A percentile compares a stretch with the other conserved stretches of the same genome.
Conservation (phyloP, 2,113 vertebrate genomes). For the Rhinogobius similis region DNA sequence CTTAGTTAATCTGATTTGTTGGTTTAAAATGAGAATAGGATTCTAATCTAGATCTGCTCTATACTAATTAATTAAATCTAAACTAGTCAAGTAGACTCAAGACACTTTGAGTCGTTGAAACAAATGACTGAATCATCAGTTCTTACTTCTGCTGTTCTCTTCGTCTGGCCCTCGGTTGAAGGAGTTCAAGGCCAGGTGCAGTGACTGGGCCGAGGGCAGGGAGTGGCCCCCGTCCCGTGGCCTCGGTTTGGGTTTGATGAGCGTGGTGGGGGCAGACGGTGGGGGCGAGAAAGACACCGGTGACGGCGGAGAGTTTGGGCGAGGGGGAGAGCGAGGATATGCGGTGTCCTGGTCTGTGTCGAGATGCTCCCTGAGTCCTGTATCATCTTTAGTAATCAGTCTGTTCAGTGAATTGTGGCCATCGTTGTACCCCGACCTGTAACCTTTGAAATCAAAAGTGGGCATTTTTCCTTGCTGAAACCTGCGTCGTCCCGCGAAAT, state of each 20-base stretch:
- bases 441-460: conserved; percentile 78
- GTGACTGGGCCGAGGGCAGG: conserved; percentile 74
- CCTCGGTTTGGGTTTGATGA: conserved; percentile 75
- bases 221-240: conserved; percentile 75
- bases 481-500: conserved; percentile 70
- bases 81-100: no score
- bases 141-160: conserved; percentile 77
- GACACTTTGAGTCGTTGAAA: not conserved
- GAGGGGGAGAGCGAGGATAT: conserved; percentile 65
- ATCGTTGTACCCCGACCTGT: conserved; percentile 61
- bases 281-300: conserved; percentile 76
- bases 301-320: conserved; percentile 64
- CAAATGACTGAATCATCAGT: not conserved
- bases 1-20: no score
- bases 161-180: conserved; percentile 79
- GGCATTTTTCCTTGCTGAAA: conserved; percentile 82
- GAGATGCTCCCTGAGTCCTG: conserved; percentile 49
- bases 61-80: no score
- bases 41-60: no score
- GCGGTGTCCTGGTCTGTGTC: conserved; percentile 59
- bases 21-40: no score
- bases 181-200: conserved; percentile 81
- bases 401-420: conserved; percentile 75
- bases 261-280: conserved; percentile 70
- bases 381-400: conserved; percentile 72